Percentiles rank a stretch among this genome's conserved stretches.
These are phyloP conservation scores for Nibea coibor DNA, from an alignment of 2,113 vertebrate species.

Conservation along the genomic window DNA sequence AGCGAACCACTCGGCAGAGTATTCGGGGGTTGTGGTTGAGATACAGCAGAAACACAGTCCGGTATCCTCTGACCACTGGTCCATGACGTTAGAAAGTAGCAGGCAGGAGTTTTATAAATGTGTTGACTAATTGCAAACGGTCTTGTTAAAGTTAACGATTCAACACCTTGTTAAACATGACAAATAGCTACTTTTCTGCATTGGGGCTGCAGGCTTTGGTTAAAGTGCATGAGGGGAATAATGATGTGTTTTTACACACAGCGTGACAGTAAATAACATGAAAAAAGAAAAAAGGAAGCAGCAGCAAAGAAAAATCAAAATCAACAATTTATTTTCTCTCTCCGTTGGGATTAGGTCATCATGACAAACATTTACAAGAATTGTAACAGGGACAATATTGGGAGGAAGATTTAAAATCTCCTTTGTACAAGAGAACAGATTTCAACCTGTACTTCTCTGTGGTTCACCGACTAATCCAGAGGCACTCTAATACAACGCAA, in stretches of 20 bases:
- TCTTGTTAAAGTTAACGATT: constrained; percentile 78
- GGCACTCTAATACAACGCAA: constrained; percentile 77
- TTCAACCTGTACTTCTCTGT: constrained; percentile 60
- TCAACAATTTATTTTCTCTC: constrained; percentile 80
- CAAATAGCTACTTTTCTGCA: constrained; percentile 49
- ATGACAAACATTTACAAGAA: constrained; percentile 78
- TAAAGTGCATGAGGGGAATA: constrained; percentile 14
- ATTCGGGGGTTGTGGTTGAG: constrained; percentile 40
- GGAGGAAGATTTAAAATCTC: constrained; percentile 67
- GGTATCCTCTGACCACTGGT: constrained; percentile 30
- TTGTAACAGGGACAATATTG: constrained; percentile 72
- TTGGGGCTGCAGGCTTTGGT: not conserved
- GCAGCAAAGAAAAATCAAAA: constrained; percentile 64
- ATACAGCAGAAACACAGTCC: constrained; percentile 26
- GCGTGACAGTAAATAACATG: not conserved
- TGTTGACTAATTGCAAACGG: constrained; percentile 65
- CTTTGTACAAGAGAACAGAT: constrained; percentile 57
- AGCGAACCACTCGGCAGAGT: constrained; percentile 2
- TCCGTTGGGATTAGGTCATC: constrained; percentile 69
- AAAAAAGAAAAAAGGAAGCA: constrained; percentile 12
- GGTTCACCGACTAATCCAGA: constrained; percentile 68
- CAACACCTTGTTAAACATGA: constrained; percentile 75
- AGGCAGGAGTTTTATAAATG: constrained; percentile 53
- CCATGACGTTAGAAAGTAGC: constrained; percentile 40
- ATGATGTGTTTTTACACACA: constrained; percentile 8